Base-by-base conservation (phyloP, 2,888 invertebrate species). In the Entomobrya proxima region DNA sequence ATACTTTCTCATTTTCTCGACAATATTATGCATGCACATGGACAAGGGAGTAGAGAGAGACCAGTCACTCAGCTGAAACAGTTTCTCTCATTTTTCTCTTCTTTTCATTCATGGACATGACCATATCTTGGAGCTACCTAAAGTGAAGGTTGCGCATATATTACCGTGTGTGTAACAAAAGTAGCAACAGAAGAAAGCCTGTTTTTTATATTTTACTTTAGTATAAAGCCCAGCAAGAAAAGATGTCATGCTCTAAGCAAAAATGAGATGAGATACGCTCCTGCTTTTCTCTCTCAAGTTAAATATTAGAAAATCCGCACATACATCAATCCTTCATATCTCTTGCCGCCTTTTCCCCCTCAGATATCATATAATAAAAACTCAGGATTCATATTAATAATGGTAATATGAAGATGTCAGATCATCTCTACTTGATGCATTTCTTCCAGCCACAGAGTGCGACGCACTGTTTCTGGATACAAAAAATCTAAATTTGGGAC, bases 1-100 rank as follows among this genome's bases (percentile, higher is more conserved):
- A 67, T 15, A 37, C 76, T 76, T 76, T 64, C 52, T 75, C 82
- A 82, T 75, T 75, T 82, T 40, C 75, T 55, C 40, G 21, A 9
- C 40, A 74, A 81, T 55, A 81, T 81, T 81, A 81, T 81, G 81
- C 81, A 74, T 81, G 61, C 81, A 81, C 81, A 81, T 74, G 81
- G 24, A 67, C 64, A 74, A 79, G 37, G 47, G 44, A 78, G 47
- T 37, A 27, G 37, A 21, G 11, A 21, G 44, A 35, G 30, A 24
- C 24, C 50, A 79, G 52, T 67, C 52, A 30, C 52, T 52, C 81
- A n/a, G 27, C 67, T 69, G 24, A 67, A 37, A n/a, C 78, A 44
- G 76, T 15, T n/a, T 52, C 44, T 67, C 13, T 37, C 72, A 55
- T 79, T 67, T 78, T 21, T 69, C 27, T 64, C 32, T 3, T 64